Conservation (phyloP, 1,140 invertebrate genomes). For the Drosophila bifasciata region DNA sequence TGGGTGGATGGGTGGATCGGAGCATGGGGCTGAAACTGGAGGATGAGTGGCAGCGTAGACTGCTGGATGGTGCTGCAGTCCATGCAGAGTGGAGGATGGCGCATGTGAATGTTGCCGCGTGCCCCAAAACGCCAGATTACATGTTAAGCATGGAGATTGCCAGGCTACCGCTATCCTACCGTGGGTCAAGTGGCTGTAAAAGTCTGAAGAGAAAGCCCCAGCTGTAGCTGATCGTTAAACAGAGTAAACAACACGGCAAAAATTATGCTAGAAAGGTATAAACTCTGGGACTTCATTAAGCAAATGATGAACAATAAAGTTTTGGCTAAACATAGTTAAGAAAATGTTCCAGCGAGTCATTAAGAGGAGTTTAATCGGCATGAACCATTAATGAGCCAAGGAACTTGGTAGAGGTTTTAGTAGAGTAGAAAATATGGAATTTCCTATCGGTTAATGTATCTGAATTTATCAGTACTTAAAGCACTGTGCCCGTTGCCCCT, state of each 20-base stretch:
- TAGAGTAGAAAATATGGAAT: no score
- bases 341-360: no score
- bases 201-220: background rate
- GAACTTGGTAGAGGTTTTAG: no score
- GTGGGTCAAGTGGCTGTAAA: conserved; percentile 1
- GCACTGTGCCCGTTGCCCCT: conserved; percentile 22
- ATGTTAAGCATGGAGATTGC: conserved; percentile 46
- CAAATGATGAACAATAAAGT: no score
- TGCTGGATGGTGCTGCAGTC: background rate
- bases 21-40: background rate
- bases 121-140: conserved; percentile 48
- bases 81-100: background rate
- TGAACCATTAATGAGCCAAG: no score
- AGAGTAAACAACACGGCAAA: no score
- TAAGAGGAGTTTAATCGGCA: background rate
- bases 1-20: conserved; percentile 14
- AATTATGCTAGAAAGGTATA: background rate
- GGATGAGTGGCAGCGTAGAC: background rate
- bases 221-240: no score
- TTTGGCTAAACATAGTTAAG: no score
- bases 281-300: no score
- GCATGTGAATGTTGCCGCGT: conserved; percentile 58
- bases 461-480: no score
- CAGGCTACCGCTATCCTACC: conserved; percentile 7
- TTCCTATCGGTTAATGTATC: no score